Evolutionary conservation across 2,113 vertebrate species (phyloP), one percentile per base, ranked within the genome.

Genomic region (Probosciger aterrimus): DNA sequence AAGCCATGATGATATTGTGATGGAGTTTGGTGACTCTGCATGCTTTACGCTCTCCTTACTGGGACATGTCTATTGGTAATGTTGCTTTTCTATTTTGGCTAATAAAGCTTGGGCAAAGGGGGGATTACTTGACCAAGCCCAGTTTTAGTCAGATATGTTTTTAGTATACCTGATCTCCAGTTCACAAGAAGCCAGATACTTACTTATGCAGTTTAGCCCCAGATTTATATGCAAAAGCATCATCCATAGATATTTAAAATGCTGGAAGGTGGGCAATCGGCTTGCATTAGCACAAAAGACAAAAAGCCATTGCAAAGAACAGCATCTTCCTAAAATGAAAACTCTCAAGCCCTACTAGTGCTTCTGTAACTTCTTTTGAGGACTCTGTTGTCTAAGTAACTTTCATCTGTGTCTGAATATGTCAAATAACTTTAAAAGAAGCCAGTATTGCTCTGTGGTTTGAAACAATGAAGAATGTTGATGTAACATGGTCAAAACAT

Each of bases 51-150:
- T 99, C 92, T 99, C 99, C 14, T 98, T 99, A 95, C 98, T 99
- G 97, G 99, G 99, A 92, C 99, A 99, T 96, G 99, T 99, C 92
- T 99, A 99, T 98, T 99, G 99, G 99, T 99, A 98, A 97, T 90
- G 84, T 64, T 88, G 25, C 15, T 62, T 57, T 65, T 78, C 62
- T 24, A 24, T 64, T 64, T 62, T 91, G 18, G 49, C 43, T 86
- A 18, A 8, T 78, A 11, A 79, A 88, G 5, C 13, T 55, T 47
- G 49, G 8, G 53, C 41, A 18, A 33, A n/a, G 31, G 18, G 25
- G 6, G 4, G 22, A 52, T 83, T 16, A 12, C 31, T 79, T 87
- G 57, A 15, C 44, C 31, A 22, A 73, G 59, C 24, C 14, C 7
- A 39, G 7, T 15, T 83, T 84, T 52, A 71, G 53, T 64, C 41